These are phyloP conservation scores for Sebastes paucispinis DNA, from an alignment of 2,797 vertebrate species.

Conservation along the genomic window DNA sequence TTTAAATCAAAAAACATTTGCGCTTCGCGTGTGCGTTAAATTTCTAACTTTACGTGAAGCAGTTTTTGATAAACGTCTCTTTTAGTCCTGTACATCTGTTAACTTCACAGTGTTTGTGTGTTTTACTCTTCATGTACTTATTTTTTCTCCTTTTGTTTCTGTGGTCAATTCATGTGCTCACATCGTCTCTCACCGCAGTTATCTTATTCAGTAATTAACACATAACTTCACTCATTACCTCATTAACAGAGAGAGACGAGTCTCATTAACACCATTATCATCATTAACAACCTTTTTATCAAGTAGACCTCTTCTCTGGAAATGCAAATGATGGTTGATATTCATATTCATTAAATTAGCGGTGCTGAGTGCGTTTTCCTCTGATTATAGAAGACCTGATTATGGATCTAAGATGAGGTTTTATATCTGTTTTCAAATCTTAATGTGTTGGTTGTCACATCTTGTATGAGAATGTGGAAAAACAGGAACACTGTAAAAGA, in stretches of 20 bases:
- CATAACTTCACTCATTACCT: not conserved
- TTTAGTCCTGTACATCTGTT: not conserved
- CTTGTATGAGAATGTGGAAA: not conserved
- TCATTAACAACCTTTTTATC: not conserved
- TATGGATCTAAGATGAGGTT: not conserved
- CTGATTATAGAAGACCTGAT: not conserved
- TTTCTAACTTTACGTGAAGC: too few relatives aligned
- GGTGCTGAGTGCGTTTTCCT: not conserved
- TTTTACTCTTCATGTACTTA: not conserved
- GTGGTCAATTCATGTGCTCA: not conserved
- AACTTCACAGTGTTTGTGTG: not conserved
- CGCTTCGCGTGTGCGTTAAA: not conserved
- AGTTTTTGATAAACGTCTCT: not conserved
- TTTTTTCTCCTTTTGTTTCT: not conserved
- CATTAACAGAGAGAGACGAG: not conserved
- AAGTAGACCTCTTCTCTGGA: not conserved
- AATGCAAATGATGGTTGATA: not conserved
- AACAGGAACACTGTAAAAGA: not conserved
- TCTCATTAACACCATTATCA: not conserved
- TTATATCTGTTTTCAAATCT: not conserved
- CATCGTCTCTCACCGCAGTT: not conserved
- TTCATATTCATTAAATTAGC: not conserved
- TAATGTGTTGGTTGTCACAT: not conserved
- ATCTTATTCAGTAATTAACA: not conserved
- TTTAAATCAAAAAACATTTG: not conserved